A percentile compares a stretch with the other conserved stretches of the same genome.
Evolutionary conservation across 2,113 vertebrate genomes (phyloP).

Genomic region (Notothenia coriiceps): DNA sequence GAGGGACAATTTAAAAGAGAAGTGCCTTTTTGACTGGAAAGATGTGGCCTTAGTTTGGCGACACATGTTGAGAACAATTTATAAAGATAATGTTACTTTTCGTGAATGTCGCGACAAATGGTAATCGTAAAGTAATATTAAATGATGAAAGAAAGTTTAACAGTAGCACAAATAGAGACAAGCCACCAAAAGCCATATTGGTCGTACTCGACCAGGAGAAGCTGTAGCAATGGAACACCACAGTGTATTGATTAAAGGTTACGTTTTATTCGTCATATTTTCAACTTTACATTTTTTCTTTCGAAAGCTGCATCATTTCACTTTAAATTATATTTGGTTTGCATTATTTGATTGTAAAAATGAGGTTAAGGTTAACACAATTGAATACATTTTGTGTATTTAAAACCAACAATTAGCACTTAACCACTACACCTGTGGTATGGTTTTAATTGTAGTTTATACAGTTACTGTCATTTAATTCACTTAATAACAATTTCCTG

Average conservation of each 20-base stretch:
- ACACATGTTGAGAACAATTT: conserved; percentile 2
- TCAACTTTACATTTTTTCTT: not conserved
- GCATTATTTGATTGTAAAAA: not conserved
- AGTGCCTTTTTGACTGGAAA: conserved; percentile 77
- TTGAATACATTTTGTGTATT: conserved; percentile 31
- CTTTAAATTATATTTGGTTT: conserved; percentile 1
- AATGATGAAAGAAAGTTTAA: not conserved
- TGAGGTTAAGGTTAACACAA: not conserved
- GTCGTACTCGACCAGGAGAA: not conserved
- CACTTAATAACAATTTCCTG: not conserved
- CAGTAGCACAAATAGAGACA: conserved; percentile 8
- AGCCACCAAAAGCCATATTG: conserved; percentile 5
- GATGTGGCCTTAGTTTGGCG: conserved; percentile 4
- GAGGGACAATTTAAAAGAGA: conserved; percentile 28
- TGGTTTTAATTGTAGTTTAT: not conserved
- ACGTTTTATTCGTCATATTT: not conserved
- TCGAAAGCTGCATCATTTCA: not conserved
- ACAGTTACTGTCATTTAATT: not conserved
- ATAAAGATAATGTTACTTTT: conserved; percentile 5
- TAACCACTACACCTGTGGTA: conserved; percentile 24
- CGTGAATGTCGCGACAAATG: not conserved
- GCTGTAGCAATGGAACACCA: not conserved
- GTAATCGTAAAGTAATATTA: not conserved
- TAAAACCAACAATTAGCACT: conserved; percentile 40
- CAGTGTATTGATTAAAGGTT: not conserved